phyloP scores from a whole-genome alignment of 2,888 invertebrate species.

The Napeogenes inachia region DNA sequence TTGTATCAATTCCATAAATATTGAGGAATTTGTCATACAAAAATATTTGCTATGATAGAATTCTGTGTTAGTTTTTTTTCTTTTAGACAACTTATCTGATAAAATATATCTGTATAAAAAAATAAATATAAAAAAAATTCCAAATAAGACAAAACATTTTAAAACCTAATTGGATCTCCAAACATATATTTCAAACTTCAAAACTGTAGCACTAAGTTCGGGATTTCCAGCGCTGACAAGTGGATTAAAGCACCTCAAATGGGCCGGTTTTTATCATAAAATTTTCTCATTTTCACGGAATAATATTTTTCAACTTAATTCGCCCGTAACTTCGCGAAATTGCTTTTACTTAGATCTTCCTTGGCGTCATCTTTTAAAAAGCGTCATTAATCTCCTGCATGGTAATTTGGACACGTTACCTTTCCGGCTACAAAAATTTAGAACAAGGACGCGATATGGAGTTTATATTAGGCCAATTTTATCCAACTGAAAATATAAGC shows the following conservation, averaged over 20 bases:
- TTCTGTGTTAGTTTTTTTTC: not conserved
- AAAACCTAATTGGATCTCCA: not conserved
- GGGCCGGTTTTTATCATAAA: slow-evolving; percentile 13
- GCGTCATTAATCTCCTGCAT: not conserved
- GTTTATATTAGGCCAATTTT: not conserved
- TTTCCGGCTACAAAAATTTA: not conserved
- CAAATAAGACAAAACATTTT: not conserved
- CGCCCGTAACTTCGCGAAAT: slow-evolving; percentile 27
- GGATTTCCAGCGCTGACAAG: slow-evolving; percentile 13
- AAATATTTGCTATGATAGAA: not conserved
- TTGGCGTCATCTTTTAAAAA: slow-evolving; percentile 10
- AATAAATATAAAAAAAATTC: too few species aligned
- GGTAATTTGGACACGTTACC: slow-evolving; percentile 3
- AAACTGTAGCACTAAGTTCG: not conserved
- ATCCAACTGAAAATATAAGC: not conserved
- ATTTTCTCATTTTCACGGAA: slow-evolving; percentile 21
- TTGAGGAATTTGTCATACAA: not conserved
- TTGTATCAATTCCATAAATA: not conserved
- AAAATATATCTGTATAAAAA: too few species aligned
- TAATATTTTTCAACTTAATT: slow-evolving; percentile 22
- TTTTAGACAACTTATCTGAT: not conserved
- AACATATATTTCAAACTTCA: slow-evolving; percentile 2
- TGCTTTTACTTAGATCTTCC: slow-evolving; percentile 18
- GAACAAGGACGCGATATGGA: not conserved
- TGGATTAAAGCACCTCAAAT: slow-evolving; percentile 21